Percentiles rank a stretch among this genome's conserved stretches.
These are phyloP conservation scores for Limnephilus auricula DNA, from an alignment of 2,888 invertebrate species.

Conservation along the genomic window DNA sequence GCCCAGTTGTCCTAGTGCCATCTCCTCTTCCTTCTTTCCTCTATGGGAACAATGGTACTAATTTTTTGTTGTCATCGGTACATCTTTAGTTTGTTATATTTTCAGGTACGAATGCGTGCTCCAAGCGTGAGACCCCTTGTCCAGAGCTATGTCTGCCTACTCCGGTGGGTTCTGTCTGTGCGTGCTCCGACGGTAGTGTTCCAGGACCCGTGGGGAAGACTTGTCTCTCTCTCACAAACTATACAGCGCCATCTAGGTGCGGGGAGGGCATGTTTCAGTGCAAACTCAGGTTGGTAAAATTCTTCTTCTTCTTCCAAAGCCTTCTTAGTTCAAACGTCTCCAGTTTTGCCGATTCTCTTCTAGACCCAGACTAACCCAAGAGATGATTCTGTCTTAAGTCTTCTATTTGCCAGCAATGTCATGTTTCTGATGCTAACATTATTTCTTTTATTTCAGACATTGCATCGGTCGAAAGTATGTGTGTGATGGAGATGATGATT, in stretches of 20 bases:
- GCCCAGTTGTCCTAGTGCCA: no score
- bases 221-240: constrained; percentile 73
- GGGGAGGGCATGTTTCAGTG: constrained; percentile 70
- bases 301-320: not conserved
- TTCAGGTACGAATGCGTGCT: constrained; percentile 72
- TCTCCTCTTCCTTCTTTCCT: not conserved
- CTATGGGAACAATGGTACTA: no score
- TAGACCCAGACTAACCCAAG: not conserved
- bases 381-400: not conserved
- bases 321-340: not conserved
- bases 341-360: not conserved
- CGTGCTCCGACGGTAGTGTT: constrained; percentile 80
- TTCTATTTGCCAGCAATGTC: not conserved
- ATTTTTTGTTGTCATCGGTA: not conserved
- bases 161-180: constrained; percentile 78
- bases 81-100: constrained; percentile 25
- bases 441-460: constrained; percentile 70
- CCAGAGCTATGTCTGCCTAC: constrained; percentile 85
- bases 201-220: constrained; percentile 71
- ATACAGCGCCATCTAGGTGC: constrained; percentile 71
- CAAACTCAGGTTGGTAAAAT: constrained; percentile 43
- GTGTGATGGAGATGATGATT: constrained; percentile 88
- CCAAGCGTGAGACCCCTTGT: constrained; percentile 75
- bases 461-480: constrained; percentile 85
- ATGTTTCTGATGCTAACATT: not conserved